Evolutionary conservation across 2,797 vertebrate genomes (phyloP).

Genomic region (Hypotaenidia philippensis): DNA sequence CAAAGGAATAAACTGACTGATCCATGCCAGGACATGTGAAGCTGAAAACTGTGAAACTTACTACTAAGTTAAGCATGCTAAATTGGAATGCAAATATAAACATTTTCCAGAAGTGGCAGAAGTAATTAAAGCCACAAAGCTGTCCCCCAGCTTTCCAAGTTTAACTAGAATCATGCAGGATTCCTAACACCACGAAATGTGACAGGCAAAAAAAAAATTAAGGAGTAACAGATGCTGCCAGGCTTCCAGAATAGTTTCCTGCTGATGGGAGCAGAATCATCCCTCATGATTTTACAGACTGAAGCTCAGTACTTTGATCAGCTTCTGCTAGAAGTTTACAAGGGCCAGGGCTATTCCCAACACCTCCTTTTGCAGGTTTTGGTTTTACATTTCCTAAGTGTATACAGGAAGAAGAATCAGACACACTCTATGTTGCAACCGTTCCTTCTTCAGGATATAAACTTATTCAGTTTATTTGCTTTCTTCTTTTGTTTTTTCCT

Average conservation of each 20-base stretch:
- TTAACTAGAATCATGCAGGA: not conserved
- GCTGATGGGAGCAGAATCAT: not conserved
- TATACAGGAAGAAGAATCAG: not conserved
- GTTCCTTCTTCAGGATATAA: not conserved
- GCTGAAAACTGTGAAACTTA: not conserved
- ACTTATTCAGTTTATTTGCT: not conserved
- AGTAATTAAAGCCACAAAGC: not conserved
- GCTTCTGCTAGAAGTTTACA: not conserved
- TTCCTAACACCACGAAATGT: not conserved
- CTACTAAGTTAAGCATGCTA: not conserved
- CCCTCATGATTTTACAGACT: not conserved
- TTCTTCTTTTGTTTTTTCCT: not conserved
- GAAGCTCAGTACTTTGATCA: not conserved
- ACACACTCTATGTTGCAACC: not conserved
- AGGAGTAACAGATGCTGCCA: not conserved
- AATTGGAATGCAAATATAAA: not conserved
- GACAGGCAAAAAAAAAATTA: not conserved
- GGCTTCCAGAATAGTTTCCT: conserved; percentile 6
- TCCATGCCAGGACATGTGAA: not conserved
- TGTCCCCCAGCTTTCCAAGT: not conserved
- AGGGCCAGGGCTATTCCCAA: not conserved
- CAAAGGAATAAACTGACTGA: not conserved
- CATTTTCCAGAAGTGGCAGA: not conserved
- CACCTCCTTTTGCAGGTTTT: not conserved
- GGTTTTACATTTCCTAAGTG: not conserved